These are phyloP conservation scores for Bufo bufo DNA, from an alignment of 2,113 vertebrate species.

Conservation along the genomic window DNA sequence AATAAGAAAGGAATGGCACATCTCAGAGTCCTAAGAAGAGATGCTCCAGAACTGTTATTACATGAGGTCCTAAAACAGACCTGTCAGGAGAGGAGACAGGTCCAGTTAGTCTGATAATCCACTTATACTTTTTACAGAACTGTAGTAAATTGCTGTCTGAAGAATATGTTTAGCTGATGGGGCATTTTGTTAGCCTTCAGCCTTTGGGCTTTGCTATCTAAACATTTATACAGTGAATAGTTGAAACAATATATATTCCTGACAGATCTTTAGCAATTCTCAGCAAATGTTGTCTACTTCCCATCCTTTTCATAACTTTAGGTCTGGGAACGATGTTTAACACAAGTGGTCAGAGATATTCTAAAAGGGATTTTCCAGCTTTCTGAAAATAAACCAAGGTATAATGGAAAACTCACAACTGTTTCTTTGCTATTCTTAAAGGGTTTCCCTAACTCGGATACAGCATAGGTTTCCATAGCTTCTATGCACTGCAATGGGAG, in stretches of 20 bases:
- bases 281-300: constrained; percentile 36
- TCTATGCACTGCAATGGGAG: no score
- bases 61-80: no score
- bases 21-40: no score
- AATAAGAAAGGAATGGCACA: no score
- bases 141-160: neutral
- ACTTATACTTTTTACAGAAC: neutral
- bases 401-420: no score
- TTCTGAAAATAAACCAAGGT: no score
- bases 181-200: neutral
- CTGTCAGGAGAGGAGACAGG: no score
- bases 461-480: no score
- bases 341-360: neutral
- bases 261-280: constrained; percentile 16
- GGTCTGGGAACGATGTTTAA: constrained; percentile 19
- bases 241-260: constrained; percentile 10
- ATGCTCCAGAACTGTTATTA: no score
- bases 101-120: neutral
- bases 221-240: constrained; percentile 38
- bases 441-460: no score
- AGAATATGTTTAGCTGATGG: neutral
- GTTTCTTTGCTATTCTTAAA: no score
- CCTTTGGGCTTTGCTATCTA: constrained; percentile 25
- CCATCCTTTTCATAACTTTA: constrained; percentile 19
- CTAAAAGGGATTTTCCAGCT: no score